Evolutionary conservation across 2,797 vertebrate species (phyloP), one percentile per base, ranked within the genome.

Genomic region (Chrosomus eos): DNA sequence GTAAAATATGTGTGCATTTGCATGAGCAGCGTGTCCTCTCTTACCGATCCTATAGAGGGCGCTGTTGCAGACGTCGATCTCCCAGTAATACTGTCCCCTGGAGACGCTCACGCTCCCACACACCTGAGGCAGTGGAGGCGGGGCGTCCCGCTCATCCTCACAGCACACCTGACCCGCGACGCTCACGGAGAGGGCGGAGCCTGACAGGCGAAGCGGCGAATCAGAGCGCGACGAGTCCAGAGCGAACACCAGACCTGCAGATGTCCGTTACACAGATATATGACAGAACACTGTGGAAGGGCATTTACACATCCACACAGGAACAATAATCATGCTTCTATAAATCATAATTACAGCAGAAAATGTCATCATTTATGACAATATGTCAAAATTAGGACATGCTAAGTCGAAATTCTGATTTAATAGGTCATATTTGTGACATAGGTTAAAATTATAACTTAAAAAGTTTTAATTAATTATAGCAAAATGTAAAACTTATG

Each of bases 41-140:
- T 91, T 64, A 94, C 94, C 94, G 0, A 94, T 92, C 83, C 90
- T 91, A 89, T 94, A 96, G 91, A 90, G 45, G 13, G 87, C 86
- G 89, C 95, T 95, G 92, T 94, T 94, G 36, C 91, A 95, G 68
- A 96, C 94, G 3, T 95, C 95, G 81, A 94, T 94, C 79, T 95
- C 94, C 94, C 94, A 94, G 91, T 95, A 95, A 87, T 92, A 95
- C 87, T 94, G 94, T 11, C 93, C 94, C 38, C 74, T 91, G 53
- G 60, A 66, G 38, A 95, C 85, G 66, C 89, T 78, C 11, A 93
- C 89, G 26, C 93, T 90, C 5, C 88, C 90, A 2, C 88, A 74
- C 82, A 92, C 91, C 76, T 88, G 88, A 48, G 90, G 89, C 21
- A 91, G 78, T 1, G 66, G 10, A 45, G 45, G 45, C 45, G 45